Base-by-base conservation (phyloP, 92 coral and sea anemone genomes). In the Palythoa heliodiscus region DNA sequence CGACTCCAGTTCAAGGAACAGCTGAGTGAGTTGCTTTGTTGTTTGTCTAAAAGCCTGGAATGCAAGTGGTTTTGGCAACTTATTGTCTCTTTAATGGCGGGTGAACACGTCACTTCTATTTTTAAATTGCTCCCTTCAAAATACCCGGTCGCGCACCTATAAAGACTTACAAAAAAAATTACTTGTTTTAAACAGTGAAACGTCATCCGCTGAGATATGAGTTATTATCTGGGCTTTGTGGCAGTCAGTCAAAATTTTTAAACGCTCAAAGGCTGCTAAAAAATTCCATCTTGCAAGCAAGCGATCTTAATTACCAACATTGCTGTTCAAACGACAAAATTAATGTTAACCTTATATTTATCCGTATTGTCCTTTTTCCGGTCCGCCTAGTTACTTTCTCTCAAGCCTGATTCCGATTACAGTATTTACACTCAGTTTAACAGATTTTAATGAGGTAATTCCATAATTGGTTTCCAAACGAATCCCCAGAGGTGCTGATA, bases 401-500 rank as follows among this genome's bases (percentile, higher is more conserved):
- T 5, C 50, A 43, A 8, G 50, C 50, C 7, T 43, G 50, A 43
- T 43, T 43, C 50, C 9, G 10, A 23, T 63, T 8, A 12, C 61
- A 55, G 19, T 55, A 55, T 63, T 63, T 63, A 10, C 69, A 19
- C 69, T n/a, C 5, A 19, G 25, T n/a, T 63, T 29, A 63, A 63
- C 69, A 24, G 25, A 63, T n/a, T 5, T 29, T 23, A 69, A 13
- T 67, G 47, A 69, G 73, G 4, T 37, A 24, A 69, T 9, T 69
- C 47, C 23, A 24, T 25, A 69, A 29, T 16, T 25, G 48, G 47
- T 69, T 29, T 63, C 25, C 9, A 63, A 6, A 12, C 39, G 8
- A 10, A 69, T 69, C 73, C 47, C 47, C 17, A 69, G 17, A 11
- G 73, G 73, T 69, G 73, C 73, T 69, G 73, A 69, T 69, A 69